A percentile compares a stretch with the other conserved stretches of the same genome.
Conservation (phyloP, 2,888 invertebrate genomes). For the Trichogramma evanescens region DNA sequence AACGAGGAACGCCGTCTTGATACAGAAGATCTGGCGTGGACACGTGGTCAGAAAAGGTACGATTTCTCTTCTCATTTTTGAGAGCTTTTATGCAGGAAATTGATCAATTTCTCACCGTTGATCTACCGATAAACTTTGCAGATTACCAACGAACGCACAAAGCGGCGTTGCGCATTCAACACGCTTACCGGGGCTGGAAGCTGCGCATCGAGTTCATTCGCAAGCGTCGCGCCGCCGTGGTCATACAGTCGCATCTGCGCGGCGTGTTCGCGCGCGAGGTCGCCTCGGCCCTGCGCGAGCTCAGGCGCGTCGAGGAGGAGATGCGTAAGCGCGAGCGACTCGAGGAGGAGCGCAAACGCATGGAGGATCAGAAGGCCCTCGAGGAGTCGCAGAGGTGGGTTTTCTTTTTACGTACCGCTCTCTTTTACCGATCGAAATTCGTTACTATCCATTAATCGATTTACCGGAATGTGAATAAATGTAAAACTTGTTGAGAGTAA, state of each 20-base stretch:
- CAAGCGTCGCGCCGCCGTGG: conserved; percentile 74
- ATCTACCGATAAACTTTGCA: conserved; percentile 24
- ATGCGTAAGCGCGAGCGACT: conserved; percentile 71
- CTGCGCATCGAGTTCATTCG: conserved; percentile 72
- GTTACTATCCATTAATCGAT: neutral
- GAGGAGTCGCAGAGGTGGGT: conserved; percentile 60
- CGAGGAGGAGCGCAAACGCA: conserved; percentile 63
- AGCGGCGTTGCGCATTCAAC: conserved; percentile 71
- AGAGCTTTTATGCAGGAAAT: neutral
- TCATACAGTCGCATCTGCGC: conserved; percentile 77
- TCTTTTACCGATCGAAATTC: neutral
- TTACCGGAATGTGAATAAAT: neutral
- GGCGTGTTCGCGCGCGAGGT: conserved; percentile 88
- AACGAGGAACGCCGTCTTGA: conserved; percentile 61
- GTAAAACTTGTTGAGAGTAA: too few relatives aligned
- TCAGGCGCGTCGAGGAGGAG: conserved; percentile 79
- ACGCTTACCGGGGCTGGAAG: conserved; percentile 81
- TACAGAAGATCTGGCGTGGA: conserved; percentile 71
- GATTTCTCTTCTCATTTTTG: neutral
- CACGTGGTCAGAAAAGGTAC: conserved; percentile 56
- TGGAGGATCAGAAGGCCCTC: conserved; percentile 52
- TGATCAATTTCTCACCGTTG: neutral
- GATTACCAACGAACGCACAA: conserved; percentile 61
- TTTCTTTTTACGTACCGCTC: neutral
- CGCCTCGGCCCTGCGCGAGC: conserved; percentile 77